Evolutionary conservation across 1,140 invertebrate species (phyloP).

Genomic region (Lepidurus apus): DNA sequence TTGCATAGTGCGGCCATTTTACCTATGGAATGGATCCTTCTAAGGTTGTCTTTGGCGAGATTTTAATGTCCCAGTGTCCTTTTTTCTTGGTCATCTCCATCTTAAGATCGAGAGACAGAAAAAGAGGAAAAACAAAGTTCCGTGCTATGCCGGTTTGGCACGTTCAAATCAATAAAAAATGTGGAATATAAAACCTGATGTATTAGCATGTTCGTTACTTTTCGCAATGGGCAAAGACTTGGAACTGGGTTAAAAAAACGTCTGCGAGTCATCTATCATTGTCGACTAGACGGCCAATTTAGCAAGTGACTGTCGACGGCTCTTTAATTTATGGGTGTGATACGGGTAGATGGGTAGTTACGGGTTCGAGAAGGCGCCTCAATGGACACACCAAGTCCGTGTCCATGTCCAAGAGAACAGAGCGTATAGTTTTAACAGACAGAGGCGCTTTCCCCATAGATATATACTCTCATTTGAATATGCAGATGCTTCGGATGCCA

Average conservation of each 20-base stretch:
- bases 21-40: background rate
- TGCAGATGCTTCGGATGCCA: background rate
- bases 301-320: background rate
- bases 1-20: background rate
- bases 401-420: background rate
- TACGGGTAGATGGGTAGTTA: background rate
- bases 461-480: background rate
- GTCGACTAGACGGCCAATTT: background rate
- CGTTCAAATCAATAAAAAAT: no score
- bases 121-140: no score
- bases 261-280: background rate
- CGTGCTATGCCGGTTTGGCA: no score
- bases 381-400: conserved; percentile 13
- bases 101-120: no score
- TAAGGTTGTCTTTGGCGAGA: background rate
- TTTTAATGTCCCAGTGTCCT: background rate
- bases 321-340: background rate
- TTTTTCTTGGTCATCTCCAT: no score
- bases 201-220: no score
- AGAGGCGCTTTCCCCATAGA: background rate
- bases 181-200: no score
- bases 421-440: background rate
- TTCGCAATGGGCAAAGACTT: no score
- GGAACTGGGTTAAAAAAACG: no score
- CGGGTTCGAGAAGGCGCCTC: background rate